Evolutionary conservation across 2,888 invertebrate genomes (phyloP).

Genomic region (Conomelus anceps): DNA sequence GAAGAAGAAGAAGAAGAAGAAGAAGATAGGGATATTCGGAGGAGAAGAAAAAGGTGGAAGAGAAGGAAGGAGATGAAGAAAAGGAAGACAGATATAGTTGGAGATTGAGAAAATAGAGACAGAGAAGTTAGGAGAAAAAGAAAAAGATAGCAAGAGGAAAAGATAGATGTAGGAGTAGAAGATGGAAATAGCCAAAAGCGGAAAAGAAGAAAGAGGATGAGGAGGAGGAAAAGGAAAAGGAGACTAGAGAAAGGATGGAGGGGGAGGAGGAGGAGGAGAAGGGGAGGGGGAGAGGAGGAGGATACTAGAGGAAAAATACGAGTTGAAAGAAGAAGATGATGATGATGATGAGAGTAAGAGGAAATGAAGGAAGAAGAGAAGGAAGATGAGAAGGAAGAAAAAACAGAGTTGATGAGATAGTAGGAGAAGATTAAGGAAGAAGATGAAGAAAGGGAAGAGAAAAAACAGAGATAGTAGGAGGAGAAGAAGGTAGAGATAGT

Average conservation of each 20-base stretch:
- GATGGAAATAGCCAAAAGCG: neutral
- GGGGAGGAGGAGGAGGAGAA: neutral
- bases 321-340: neutral
- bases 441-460: neutral
- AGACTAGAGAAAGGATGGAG: neutral
- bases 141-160: no score
- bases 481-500: neutral
- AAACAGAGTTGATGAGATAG: neutral
- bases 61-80: neutral
- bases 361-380: neutral
- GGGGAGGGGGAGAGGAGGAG: no score
- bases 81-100: neutral
- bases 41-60: neutral
- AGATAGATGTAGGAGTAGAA: neutral
- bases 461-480: neutral
- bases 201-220: neutral
- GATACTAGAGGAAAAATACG: neutral
- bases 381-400: neutral
- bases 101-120: neutral
- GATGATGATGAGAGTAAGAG: neutral
- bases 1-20: neutral
- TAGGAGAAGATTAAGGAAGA: neutral
- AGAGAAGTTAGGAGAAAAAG: no score
- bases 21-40: neutral
- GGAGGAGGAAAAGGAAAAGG: neutral